Percentiles rank a stretch among this genome's conserved stretches.
Evolutionary conservation across 92 coral and sea anemone genomes (phyloP).

Genomic region (Porites rus): DNA sequence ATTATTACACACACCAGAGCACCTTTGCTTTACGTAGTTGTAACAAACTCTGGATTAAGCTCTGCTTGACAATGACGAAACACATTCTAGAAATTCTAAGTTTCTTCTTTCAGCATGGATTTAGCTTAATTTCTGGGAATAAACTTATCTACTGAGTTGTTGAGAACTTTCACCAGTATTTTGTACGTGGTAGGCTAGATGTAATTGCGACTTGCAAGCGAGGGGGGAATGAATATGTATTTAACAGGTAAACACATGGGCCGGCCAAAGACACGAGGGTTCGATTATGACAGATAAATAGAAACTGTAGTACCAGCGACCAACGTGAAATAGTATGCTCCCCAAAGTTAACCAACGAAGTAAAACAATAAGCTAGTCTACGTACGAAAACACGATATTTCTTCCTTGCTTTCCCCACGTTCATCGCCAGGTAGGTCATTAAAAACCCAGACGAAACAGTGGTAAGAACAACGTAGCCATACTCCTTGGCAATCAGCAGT

Average conservation of each 20-base stretch:
- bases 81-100: neutral
- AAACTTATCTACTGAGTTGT: too few relatives aligned
- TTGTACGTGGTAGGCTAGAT: constrained; percentile 9
- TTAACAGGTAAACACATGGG: neutral
- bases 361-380: neutral
- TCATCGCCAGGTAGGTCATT: constrained; percentile 78
- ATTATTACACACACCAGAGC: neutral
- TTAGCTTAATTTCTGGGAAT: too few relatives aligned
- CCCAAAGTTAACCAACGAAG: neutral
- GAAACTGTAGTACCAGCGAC: neutral
- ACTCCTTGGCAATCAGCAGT: constrained; percentile 71
- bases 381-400: constrained; percentile 75
- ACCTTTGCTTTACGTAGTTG: neutral
- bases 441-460: constrained; percentile 89
- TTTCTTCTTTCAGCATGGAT: too few relatives aligned
- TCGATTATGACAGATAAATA: neutral
- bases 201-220: neutral
- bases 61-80: neutral
- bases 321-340: too few relatives aligned
- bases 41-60: neutral
- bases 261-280: neutral
- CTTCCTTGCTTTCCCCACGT: constrained; percentile 92
- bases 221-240: neutral
- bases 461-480: constrained; percentile 91
- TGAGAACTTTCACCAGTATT: neutral